These are phyloP conservation scores for Dichetophora obliterata DNA, from an alignment of 2,888 invertebrate species.

Conservation along the genomic window DNA sequence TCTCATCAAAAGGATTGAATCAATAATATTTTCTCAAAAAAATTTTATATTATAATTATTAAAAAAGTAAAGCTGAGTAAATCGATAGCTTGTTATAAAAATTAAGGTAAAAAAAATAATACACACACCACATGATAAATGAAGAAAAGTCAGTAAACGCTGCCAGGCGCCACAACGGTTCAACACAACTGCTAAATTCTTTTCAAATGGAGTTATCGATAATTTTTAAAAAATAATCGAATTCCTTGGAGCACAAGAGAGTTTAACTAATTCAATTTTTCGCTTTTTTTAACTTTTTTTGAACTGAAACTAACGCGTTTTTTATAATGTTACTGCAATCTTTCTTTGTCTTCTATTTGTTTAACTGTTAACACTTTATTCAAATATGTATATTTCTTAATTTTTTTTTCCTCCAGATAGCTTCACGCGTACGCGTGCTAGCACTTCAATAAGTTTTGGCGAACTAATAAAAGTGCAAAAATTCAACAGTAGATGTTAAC, in stretches of 20 bases:
- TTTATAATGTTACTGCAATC: neutral
- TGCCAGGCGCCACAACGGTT: neutral
- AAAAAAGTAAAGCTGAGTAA: neutral
- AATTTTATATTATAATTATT: no score
- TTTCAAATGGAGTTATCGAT: neutral
- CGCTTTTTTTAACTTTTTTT: neutral
- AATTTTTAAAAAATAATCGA: neutral
- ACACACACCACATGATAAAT: constrained; percentile 33
- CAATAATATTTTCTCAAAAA: no score
- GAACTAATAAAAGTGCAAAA: constrained; percentile 54
- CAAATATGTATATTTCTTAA: neutral
- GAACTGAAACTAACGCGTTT: neutral
- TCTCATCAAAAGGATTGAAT: no score
- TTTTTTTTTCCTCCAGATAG: neutral
- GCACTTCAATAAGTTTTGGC: constrained; percentile 50
- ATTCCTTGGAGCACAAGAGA: neutral
- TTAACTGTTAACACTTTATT: neutral
- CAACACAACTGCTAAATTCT: neutral
- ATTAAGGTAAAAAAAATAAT: constrained; percentile 13
- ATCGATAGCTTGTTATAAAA: constrained; percentile 15
- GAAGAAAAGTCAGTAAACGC: neutral
- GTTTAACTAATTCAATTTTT: neutral
- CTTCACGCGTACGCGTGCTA: constrained; percentile 45
- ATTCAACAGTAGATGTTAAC: constrained; percentile 42
- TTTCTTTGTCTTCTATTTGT: neutral